phyloP scores from a whole-genome alignment of 2,113 vertebrate genomes.

The Zosterops pallidus region DNA sequence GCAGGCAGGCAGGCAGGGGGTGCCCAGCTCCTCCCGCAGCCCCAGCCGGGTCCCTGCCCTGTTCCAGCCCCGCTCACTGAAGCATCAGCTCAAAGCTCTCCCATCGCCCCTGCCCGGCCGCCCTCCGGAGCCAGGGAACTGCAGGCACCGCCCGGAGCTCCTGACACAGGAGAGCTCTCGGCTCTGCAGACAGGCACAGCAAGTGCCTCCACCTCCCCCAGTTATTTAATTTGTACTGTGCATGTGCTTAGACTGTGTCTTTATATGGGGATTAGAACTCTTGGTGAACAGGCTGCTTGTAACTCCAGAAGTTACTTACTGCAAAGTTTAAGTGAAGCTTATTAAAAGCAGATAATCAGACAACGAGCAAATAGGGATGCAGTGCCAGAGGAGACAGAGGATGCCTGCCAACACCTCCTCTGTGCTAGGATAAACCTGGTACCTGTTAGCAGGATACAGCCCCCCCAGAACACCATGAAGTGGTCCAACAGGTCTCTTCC shows the following conservation, averaged over 20 bases:
- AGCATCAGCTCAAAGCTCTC: accelerated
- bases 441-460: not conserved
- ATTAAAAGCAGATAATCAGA: not conserved
- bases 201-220: accelerated
- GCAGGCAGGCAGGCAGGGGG: not conserved
- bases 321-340: not conserved
- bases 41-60: not conserved
- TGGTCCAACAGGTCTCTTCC: not conserved
- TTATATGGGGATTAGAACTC: not conserved
- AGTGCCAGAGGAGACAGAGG: not conserved
- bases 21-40: not conserved
- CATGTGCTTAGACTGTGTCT: accelerated
- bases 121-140: accelerated
- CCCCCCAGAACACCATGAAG: not conserved
- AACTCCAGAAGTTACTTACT: not conserved
- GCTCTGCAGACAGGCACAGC: not conserved
- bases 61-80: not conserved
- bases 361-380: not conserved
- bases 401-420: not conserved
- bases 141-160: accelerated
- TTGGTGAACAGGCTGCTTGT: accelerated
- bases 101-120: too few relatives aligned
- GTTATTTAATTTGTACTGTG: accelerated
- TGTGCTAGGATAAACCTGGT: not conserved
- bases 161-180: accelerated